A percentile compares a stretch with the other conserved stretches of the same genome.
Conservation (phyloP, 1,140 invertebrate species). For the Brachionus rotundiformis region DNA sequence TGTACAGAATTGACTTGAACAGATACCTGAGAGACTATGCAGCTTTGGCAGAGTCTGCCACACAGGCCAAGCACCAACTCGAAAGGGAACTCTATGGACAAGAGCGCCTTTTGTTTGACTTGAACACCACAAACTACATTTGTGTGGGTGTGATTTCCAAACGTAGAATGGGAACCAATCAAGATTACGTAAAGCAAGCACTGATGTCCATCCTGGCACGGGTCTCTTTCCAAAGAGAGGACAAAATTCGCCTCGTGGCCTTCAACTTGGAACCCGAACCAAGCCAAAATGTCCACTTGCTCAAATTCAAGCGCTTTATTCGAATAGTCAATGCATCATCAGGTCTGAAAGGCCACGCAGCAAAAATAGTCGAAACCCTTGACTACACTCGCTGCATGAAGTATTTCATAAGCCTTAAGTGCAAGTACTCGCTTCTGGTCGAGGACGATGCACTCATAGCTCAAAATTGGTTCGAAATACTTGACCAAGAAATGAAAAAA, state of each 20-base stretch:
- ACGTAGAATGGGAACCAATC: not conserved
- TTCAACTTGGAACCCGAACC: not conserved
- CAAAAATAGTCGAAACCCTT: not conserved
- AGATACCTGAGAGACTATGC: not conserved
- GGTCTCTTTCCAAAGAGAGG: not conserved
- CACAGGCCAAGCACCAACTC: not conserved
- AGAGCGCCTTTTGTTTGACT: not conserved
- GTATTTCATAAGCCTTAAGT: not conserved
- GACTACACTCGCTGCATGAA: not conserved
- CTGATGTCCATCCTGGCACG: constrained; percentile 9
- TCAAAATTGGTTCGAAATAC: not conserved
- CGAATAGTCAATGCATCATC: constrained; percentile 12
- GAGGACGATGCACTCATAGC: constrained; percentile 22
- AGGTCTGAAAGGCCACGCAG: not conserved
- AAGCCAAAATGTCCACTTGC: not conserved
- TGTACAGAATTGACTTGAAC: not conserved
- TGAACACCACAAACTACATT: not conserved
- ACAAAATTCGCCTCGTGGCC: constrained; percentile 19
- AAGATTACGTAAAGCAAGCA: not conserved
- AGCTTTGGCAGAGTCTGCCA: not conserved
- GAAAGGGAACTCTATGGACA: too few relatives aligned
- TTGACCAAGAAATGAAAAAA: not conserved
- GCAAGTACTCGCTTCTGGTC: not conserved
- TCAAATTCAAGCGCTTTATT: not conserved
- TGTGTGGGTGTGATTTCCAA: constrained; percentile 11